Base-by-base conservation (phyloP, 1,140 invertebrate species). In the Dendrolimus punctatus region DNA sequence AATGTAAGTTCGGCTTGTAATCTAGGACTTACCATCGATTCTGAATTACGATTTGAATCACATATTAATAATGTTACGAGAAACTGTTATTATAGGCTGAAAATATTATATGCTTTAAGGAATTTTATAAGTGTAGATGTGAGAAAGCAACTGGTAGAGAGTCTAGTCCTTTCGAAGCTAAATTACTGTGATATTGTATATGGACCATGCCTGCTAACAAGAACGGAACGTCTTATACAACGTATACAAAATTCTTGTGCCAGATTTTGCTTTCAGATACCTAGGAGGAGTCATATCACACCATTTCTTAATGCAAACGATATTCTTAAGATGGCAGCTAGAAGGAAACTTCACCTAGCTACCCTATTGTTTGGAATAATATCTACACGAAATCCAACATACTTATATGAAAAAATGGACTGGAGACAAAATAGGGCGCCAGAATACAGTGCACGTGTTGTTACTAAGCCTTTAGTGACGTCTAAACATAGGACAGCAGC, bases 131-230 rank as follows among this genome's bases (percentile, higher is more conserved):
- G 39, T 44, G 9, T 46, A 7, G 37, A 46, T 4, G 9, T 60
- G 39, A 46, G 57, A 9, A 47, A 58, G 8, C 44, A 36, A 40
- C 23, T 62, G 5, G 57, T 55, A 42, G 60, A 62, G 7, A 40
- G 8, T 62, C n/a, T n/a, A 5, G 43, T 62, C 5, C 40, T 58
- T 6, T 52, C 49, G 7, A 57, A 58, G 38, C 43, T 55, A 5
- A 62, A 62, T 46, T 62, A 62, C 40, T 55, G 48, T 38, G 60
- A 58, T 38, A 44, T 50, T 6, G 53, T 64, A 2, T 43, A 48
- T 39, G 54, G 57, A 1, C 57, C 57, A 37, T 37, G 61, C 38
- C 23, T 59, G 9, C 10, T 63, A 2, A 40, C 8, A 4, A 9
- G 46, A 40, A 50, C 51, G 8, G 40, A 49, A 46, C 42, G 51